Evolutionary conservation across 2,797 vertebrate genomes (phyloP).

Genomic region (Hoplostethus atlanticus): DNA sequence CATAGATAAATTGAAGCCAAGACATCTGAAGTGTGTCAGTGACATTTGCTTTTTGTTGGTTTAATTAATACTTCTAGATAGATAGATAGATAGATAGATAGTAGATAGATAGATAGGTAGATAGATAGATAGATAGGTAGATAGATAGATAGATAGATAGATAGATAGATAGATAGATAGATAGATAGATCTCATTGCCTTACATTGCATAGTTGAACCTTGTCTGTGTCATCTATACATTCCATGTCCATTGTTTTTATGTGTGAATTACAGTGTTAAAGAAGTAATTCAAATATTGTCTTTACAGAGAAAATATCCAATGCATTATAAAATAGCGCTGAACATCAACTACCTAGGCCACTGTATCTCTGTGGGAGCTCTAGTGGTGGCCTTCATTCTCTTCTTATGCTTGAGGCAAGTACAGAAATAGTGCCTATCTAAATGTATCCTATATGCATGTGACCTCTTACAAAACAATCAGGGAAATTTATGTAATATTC

Average conservation of each 20-base stretch:
- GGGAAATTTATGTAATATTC: slow-evolving; percentile 50
- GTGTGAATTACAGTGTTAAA: slow-evolving; percentile 5
- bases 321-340: slow-evolving; percentile 96
- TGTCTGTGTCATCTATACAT: slow-evolving; percentile 1
- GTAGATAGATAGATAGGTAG: neutral
- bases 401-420: slow-evolving; percentile 97
- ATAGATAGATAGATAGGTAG: neutral
- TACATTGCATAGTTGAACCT: neutral
- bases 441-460: slow-evolving; percentile 56
- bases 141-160: neutral
- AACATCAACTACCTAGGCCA: slow-evolving; percentile 99
- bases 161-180: neutral
- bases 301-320: slow-evolving; percentile 91
- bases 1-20: slow-evolving; percentile 46
- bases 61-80: slow-evolving; percentile 2
- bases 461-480: slow-evolving; percentile 60
- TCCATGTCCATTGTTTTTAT: neutral
- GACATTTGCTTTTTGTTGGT: slow-evolving; percentile 39
- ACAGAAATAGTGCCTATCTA: slow-evolving; percentile 66
- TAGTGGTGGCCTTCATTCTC: slow-evolving; percentile 95
- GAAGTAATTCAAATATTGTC: slow-evolving; percentile 29
- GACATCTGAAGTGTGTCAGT: slow-evolving; percentile 64
- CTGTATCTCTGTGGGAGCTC: slow-evolving; percentile 94
- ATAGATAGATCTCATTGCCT: neutral
- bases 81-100: neutral